Percentiles rank a stretch among this genome's conserved stretches.
phyloP scores from a whole-genome alignment of 2,113 vertebrate genomes.

The Prunella himalayana region DNA sequence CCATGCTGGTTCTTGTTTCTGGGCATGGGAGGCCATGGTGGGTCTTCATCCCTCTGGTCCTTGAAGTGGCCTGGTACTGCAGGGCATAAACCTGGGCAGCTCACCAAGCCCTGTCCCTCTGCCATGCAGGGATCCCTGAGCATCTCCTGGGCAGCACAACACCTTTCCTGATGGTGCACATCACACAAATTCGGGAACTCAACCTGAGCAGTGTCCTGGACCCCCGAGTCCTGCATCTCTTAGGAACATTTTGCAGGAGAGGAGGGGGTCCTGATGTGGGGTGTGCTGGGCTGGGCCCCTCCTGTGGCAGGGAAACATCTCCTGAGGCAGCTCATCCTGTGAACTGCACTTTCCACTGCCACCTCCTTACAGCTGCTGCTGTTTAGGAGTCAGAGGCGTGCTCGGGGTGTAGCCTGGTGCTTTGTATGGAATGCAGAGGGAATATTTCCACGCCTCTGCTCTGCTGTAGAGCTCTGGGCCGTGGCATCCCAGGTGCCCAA shows the following conservation, averaged over 20 bases:
- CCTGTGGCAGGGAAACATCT: not conserved
- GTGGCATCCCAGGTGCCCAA: not conserved
- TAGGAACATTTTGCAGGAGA: not conserved
- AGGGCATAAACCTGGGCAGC: fast-evolving
- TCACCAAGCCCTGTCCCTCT: not conserved
- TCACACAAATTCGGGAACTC: not conserved
- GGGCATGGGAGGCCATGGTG: not conserved
- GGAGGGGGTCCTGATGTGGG: not conserved
- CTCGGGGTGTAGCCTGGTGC: not conserved
- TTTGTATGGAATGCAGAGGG: not conserved
- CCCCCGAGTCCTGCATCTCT: not conserved
- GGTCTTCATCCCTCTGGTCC: not conserved
- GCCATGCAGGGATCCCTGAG: not conserved
- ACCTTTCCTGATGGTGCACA: fast-evolving
- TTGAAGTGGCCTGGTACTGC: not conserved
- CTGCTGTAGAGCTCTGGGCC: not conserved
- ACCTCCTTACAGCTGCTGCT: not conserved
- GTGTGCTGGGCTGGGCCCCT: not conserved
- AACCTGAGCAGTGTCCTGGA: not conserved
- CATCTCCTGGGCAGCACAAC: not conserved
- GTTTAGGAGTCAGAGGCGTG: not conserved
- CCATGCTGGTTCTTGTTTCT: not conserved
- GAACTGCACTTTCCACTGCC: not conserved
- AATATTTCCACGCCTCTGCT: fast-evolving
- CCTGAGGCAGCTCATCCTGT: fast-evolving